Evolutionary conservation across 1,140 invertebrate species (phyloP).

Genomic region (Pomacea maculata): DNA sequence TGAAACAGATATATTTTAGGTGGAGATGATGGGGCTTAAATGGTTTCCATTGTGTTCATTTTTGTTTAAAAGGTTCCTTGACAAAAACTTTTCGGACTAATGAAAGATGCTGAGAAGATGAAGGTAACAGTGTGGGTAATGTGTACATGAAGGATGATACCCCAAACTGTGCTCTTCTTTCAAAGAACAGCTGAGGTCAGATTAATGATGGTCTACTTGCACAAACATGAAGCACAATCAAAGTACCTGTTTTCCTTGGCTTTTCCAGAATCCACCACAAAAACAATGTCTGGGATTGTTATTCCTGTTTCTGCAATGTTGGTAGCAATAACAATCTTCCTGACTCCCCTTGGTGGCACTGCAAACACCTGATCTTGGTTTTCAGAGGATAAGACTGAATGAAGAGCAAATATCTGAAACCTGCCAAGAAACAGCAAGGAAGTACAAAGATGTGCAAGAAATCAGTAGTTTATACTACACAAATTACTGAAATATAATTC

Average conservation of each 20-base stretch:
- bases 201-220: neutral
- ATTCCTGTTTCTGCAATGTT: slow-evolving; percentile 71
- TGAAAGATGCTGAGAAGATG: too few relatives aligned
- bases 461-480: neutral
- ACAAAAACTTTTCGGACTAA: too few relatives aligned
- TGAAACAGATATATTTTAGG: too few relatives aligned
- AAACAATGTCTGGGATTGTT: slow-evolving; percentile 93
- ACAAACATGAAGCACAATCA: slow-evolving; percentile 37
- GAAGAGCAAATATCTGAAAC: slow-evolving; percentile 55
- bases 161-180: neutral
- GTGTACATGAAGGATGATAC: neutral
- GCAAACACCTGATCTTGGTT: slow-evolving; percentile 59
- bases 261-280: slow-evolving; percentile 92
- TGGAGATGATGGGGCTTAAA: too few relatives aligned
- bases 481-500: too few relatives aligned
- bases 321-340: slow-evolving; percentile 67
- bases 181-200: neutral
- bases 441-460: neutral
- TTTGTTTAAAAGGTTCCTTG: too few relatives aligned
- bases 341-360: slow-evolving; percentile 54
- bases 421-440: slow-evolving; percentile 27
- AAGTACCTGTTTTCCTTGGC: slow-evolving; percentile 69
- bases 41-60: too few relatives aligned
- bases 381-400: slow-evolving; percentile 58
- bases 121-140: neutral